Evolutionary conservation across 2,888 invertebrate species (phyloP).

Genomic region (Flabesymbios commensalis): DNA sequence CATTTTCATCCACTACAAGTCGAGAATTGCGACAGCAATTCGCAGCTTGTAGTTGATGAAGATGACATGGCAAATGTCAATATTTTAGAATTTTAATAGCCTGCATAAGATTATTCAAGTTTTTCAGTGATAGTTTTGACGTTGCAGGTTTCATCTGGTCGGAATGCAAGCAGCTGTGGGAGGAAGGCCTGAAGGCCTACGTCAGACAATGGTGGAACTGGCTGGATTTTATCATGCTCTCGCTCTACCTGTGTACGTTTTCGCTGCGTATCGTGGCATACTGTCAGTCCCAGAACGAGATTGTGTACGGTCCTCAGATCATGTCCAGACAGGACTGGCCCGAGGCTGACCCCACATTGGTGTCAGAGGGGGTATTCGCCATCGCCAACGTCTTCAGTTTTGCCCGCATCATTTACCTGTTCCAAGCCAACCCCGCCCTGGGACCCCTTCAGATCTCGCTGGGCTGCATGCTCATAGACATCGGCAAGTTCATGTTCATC

Average conservation of each 20-base stretch:
- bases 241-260: conserved; percentile 65
- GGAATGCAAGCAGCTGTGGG: conserved; percentile 68
- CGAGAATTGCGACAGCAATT: too few relatives aligned
- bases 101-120: too few relatives aligned
- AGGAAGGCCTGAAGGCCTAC: conserved; percentile 65
- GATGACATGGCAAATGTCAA: too few relatives aligned
- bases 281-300: conserved; percentile 44
- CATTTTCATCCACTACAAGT: too few relatives aligned
- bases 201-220: conserved; percentile 68
- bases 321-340: conserved; percentile 63
- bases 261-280: conserved; percentile 63
- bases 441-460: conserved; percentile 66
- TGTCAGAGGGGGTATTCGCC: conserved; percentile 66
- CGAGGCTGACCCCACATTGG: conserved; percentile 65
- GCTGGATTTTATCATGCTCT: conserved; percentile 67
- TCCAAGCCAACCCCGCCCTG: conserved; percentile 66
- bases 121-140: neutral
- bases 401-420: conserved; percentile 66
- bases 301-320: conserved; percentile 55
- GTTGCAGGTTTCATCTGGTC: conserved; percentile 65
- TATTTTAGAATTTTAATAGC: too few relatives aligned
- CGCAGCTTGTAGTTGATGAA: too few relatives aligned
- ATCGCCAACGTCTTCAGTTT: conserved; percentile 67
- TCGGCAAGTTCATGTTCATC: conserved; percentile 65
- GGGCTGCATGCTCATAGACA: conserved; percentile 67